phyloP scores from a whole-genome alignment of 2,797 vertebrate genomes.

The Prunella strophiata region DNA sequence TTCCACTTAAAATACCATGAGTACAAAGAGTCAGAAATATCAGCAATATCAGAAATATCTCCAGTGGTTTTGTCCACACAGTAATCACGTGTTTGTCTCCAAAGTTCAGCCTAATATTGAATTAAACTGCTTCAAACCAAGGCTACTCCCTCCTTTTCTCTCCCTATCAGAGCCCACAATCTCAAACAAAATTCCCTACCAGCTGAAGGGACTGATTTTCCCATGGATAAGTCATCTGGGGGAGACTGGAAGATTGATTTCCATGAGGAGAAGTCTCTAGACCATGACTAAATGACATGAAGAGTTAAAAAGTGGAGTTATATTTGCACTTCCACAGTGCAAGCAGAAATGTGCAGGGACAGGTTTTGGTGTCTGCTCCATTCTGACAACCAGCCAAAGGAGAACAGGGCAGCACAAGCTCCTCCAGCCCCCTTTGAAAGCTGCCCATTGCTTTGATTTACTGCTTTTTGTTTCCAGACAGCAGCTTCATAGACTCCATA shows the following conservation, averaged over 20 bases:
- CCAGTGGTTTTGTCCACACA: background rate
- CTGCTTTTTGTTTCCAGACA: conserved; percentile 19
- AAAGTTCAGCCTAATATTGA: background rate
- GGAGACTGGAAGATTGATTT: background rate
- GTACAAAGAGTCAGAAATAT: background rate
- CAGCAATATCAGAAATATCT: background rate
- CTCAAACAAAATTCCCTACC: background rate
- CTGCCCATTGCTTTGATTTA: conserved; percentile 37
- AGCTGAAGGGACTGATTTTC: background rate
- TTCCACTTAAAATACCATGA: background rate
- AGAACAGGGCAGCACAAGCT: background rate
- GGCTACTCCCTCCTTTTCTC: background rate
- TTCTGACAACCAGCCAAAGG: background rate
- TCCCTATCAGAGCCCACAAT: background rate
- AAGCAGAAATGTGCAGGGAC: background rate
- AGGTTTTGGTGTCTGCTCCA: background rate
- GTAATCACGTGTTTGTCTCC: background rate
- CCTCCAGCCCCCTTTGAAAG: background rate
- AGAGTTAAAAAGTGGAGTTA: background rate
- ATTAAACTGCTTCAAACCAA: background rate
- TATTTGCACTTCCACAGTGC: background rate
- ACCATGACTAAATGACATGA: background rate
- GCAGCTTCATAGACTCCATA: background rate
- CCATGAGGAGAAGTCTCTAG: background rate
- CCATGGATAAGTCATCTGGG: background rate